These are phyloP conservation scores for Sturnira hondurensis DNA, from an alignment of 2,113 vertebrate species.

Conservation along the genomic window DNA sequence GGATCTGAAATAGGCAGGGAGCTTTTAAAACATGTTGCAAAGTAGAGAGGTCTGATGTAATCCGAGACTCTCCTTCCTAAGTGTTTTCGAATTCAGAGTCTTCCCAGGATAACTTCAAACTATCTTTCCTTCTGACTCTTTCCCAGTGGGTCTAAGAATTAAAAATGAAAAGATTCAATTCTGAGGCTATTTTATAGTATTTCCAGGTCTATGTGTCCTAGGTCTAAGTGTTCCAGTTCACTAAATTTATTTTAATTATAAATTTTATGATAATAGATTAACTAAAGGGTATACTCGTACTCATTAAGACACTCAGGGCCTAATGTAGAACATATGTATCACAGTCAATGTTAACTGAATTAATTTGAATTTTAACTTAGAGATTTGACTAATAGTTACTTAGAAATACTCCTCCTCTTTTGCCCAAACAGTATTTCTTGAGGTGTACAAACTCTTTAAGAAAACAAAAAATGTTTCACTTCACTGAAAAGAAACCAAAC, in stretches of 20 bases:
- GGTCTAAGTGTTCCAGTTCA: not conserved
- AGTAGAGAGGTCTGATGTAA: conserved; percentile 3
- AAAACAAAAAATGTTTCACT: not conserved
- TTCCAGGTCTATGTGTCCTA: not conserved
- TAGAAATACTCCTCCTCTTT: not conserved
- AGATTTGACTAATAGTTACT: not conserved
- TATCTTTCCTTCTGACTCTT: conserved; percentile 61
- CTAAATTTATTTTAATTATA: conserved; percentile 22
- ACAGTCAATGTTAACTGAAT: not conserved
- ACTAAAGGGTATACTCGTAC: not conserved
- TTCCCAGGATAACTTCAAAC: conserved; percentile 57
- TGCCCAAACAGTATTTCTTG: not conserved
- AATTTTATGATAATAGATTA: conserved; percentile 17
- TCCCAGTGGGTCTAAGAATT: not conserved
- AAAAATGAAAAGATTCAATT: conserved; percentile 20
- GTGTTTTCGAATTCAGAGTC: conserved; percentile 53
- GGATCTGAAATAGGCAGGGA: conserved; percentile 42
- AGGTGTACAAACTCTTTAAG: not conserved
- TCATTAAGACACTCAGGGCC: not conserved
- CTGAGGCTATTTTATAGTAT: not conserved
- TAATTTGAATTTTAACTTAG: not conserved
- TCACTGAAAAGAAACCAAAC: not conserved
- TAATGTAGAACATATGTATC: not conserved
- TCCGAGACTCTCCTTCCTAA: conserved; percentile 44
- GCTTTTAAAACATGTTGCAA: conserved; percentile 40